phyloP scores from a whole-genome alignment of 1,140 invertebrate species.

The Ceratina calcarata region DNA sequence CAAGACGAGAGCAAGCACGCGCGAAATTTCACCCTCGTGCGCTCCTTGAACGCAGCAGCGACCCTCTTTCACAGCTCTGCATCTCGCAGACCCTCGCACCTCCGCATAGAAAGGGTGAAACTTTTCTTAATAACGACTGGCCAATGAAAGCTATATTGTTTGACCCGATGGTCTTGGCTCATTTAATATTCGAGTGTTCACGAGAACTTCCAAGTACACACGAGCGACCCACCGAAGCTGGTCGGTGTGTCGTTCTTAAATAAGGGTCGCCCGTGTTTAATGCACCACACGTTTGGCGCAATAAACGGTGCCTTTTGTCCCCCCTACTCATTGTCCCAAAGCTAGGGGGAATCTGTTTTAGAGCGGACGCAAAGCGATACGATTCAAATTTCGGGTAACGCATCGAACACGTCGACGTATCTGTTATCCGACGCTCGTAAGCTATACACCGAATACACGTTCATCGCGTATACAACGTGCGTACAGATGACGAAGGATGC shows the following conservation, averaged over 20 bases:
- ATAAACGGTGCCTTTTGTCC: slow-evolving; percentile 23
- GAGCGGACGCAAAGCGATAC: background rate
- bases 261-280: background rate
- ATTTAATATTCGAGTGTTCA: slow-evolving; percentile 52
- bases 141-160: slow-evolving; percentile 57
- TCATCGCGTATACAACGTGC: background rate
- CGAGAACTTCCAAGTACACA: background rate
- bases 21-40: slow-evolving; percentile 56
- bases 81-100: slow-evolving; percentile 56
- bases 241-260: slow-evolving; percentile 10
- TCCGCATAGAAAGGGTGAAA: slow-evolving; percentile 43
- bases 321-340: background rate
- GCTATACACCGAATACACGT: background rate
- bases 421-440: slow-evolving; percentile 3
- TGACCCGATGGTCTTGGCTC: slow-evolving; percentile 47
- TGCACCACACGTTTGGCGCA: slow-evolving; percentile 1
- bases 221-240: background rate
- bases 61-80: slow-evolving; percentile 53
- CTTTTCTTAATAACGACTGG: slow-evolving; percentile 64
- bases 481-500: background rate
- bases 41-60: slow-evolving; percentile 10
- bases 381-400: background rate
- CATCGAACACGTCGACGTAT: background rate
- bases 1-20: slow-evolving; percentile 30
- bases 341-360: background rate